Conservation (phyloP, 2,888 invertebrate genomes). For the Megamerina dolium region DNA sequence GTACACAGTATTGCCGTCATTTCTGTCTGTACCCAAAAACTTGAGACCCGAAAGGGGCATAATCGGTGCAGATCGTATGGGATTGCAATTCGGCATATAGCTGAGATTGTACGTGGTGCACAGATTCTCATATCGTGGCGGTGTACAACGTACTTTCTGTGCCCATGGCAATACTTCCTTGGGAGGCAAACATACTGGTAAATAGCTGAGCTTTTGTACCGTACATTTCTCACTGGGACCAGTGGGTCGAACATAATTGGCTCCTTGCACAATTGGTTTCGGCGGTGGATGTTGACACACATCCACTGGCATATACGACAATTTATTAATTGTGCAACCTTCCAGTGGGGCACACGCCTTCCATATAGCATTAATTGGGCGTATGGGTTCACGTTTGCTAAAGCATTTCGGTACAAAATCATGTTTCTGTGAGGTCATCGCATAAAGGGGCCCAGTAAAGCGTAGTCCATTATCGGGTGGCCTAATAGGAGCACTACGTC, state of each 20-base stretch:
- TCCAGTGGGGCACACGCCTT: constrained; percentile 38
- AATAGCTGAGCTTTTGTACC: constrained; percentile 54
- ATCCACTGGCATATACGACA: constrained; percentile 45
- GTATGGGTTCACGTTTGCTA: constrained; percentile 34
- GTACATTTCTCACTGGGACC: constrained; percentile 42
- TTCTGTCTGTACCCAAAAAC: constrained; percentile 36
- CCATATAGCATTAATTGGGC: constrained; percentile 30
- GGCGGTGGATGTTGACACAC: constrained; percentile 41
- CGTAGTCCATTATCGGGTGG: constrained; percentile 39
- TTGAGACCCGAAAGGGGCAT: constrained; percentile 31
- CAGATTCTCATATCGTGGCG: constrained; percentile 38
- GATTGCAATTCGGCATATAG: constrained; percentile 43
- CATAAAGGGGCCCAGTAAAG: constrained; percentile 59
- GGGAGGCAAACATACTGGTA: constrained; percentile 47
- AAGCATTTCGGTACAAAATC: constrained; percentile 64
- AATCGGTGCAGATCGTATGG: constrained; percentile 28
- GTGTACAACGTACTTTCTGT: constrained; percentile 33
- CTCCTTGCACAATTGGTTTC: constrained; percentile 32
- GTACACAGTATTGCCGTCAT: constrained; percentile 39
- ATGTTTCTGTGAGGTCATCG: constrained; percentile 65
- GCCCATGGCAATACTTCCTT: constrained; percentile 48
- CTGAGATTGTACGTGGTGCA: constrained; percentile 46
- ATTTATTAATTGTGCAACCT: constrained; percentile 40
- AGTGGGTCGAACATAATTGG: constrained; percentile 29
- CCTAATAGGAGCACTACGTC: constrained; percentile 35